phyloP scores from a whole-genome alignment of 2,888 invertebrate genomes.

The Morpho helenor region DNA sequence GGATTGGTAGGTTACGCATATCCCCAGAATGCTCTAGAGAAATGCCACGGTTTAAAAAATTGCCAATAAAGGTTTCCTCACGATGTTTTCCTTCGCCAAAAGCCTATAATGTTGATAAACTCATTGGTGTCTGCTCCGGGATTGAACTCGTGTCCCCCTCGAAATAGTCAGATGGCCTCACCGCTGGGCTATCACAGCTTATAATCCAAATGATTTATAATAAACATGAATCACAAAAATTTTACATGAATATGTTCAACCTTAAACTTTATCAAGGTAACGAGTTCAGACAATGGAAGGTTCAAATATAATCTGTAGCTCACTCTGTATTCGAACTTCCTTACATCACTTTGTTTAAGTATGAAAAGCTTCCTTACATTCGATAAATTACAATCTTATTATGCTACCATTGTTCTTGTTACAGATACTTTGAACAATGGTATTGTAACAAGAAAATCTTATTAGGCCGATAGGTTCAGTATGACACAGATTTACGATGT shows the following conservation, averaged over 20 bases:
- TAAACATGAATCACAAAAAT: neutral
- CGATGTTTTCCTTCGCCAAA: too few relatives aligned
- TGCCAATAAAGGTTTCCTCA: too few relatives aligned
- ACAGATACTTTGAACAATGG: slow-evolving; percentile 19
- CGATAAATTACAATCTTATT: slow-evolving; percentile 23
- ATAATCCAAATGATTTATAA: neutral
- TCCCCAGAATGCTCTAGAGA: too few relatives aligned
- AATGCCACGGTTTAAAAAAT: too few relatives aligned
- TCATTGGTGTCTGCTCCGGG: too few relatives aligned
- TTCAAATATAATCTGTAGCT: slow-evolving; percentile 9
- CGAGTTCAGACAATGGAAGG: slow-evolving; percentile 15
- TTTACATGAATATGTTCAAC: neutral
- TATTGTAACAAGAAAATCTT: slow-evolving; percentile 14
- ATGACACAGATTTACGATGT: slow-evolving; percentile 21
- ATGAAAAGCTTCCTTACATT: slow-evolving; percentile 25
- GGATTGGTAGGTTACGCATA: too few relatives aligned
- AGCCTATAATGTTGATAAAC: too few relatives aligned
- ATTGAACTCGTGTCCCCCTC: too few relatives aligned
- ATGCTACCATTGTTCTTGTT: slow-evolving; percentile 25
- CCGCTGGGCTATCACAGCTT: too few relatives aligned
- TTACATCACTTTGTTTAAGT: slow-evolving; percentile 16
- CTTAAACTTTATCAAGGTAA: slow-evolving; percentile 9
- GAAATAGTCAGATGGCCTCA: too few relatives aligned
- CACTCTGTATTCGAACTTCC: slow-evolving; percentile 7
- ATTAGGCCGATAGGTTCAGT: slow-evolving; percentile 15